Evolutionary conservation across 2,113 vertebrate genomes (phyloP).

Genomic region (Bostrychus sinensis): DNA sequence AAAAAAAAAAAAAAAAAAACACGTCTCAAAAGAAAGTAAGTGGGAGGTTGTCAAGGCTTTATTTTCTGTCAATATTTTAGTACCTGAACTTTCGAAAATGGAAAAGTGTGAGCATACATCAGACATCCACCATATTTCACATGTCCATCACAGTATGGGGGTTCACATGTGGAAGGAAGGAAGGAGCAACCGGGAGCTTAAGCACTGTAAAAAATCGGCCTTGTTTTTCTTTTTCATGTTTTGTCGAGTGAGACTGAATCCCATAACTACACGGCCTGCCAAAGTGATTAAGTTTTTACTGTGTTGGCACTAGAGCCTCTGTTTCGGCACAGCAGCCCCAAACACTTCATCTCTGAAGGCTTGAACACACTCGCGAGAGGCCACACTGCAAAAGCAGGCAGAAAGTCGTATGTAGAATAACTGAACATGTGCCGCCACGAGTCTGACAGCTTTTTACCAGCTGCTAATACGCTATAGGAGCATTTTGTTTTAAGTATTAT

Average conservation of each 20-base stretch:
- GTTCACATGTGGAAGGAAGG: conserved; percentile 42
- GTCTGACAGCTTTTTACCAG: conserved; percentile 72
- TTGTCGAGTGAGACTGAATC: conserved; percentile 66
- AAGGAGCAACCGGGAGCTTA: conserved; percentile 46
- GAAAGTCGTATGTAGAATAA: conserved; percentile 68
- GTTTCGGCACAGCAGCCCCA: conserved; percentile 62
- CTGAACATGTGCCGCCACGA: conserved; percentile 69
- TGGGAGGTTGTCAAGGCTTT: conserved; percentile 62
- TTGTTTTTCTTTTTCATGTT: conserved; percentile 69
- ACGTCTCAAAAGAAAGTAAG: conserved; percentile 65
- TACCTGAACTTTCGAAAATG: conserved; percentile 46
- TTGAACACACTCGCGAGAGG: conserved; percentile 52
- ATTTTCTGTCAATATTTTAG: conserved; percentile 65
- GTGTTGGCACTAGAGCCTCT: conserved; percentile 55
- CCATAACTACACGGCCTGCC: conserved; percentile 64
- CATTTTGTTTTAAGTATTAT: conserved; percentile 63
- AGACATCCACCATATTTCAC: conserved; percentile 51
- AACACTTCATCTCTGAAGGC: conserved; percentile 70
- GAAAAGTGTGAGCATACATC: conserved; percentile 42
- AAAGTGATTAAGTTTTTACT: conserved; percentile 72
- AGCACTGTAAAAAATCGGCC: conserved; percentile 42
- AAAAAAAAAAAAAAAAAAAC: conserved; percentile 43
- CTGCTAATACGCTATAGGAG: conserved; percentile 73
- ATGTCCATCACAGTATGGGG: conserved; percentile 46
- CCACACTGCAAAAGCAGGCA: conserved; percentile 55